Conservation (phyloP, 64 coral and sea anemone genomes). For the Montipora foliosa region DNA sequence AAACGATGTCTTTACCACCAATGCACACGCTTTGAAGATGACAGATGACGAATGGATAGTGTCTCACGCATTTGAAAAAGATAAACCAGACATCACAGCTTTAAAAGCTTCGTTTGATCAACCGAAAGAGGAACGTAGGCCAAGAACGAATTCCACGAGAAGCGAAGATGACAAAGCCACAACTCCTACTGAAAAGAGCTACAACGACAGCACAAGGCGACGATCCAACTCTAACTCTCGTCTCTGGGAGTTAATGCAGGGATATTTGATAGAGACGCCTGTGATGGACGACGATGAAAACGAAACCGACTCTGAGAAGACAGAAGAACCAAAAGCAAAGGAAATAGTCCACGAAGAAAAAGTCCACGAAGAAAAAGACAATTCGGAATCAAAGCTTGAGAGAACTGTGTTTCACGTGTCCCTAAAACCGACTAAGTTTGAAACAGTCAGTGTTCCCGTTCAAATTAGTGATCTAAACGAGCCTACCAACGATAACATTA, state of each 20-base stretch:
- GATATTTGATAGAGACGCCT: constrained; percentile 28
- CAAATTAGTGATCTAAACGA: background rate
- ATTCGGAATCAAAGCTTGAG: background rate
- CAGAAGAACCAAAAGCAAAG: background rate
- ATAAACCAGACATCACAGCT: constrained; percentile 18
- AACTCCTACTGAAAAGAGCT: constrained; percentile 11
- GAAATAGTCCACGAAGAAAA: background rate
- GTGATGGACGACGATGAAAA: background rate
- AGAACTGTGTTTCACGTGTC: background rate
- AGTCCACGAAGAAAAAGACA: background rate
- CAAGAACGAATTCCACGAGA: background rate
- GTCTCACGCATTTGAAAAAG: background rate
- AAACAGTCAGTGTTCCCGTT: background rate
- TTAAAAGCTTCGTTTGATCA: background rate
- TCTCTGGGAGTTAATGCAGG: constrained; percentile 51
- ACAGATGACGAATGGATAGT: constrained; percentile 25
- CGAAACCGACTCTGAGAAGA: background rate
- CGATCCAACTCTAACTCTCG: constrained; percentile 45
- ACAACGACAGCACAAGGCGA: background rate
- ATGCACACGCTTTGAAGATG: background rate
- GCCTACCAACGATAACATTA: background rate
- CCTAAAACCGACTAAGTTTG: background rate
- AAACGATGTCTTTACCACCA: background rate
- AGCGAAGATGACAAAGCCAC: background rate
- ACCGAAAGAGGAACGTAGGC: background rate